phyloP scores from a whole-genome alignment of 2,888 invertebrate species.

The Rotaria magnacalcarata region DNA sequence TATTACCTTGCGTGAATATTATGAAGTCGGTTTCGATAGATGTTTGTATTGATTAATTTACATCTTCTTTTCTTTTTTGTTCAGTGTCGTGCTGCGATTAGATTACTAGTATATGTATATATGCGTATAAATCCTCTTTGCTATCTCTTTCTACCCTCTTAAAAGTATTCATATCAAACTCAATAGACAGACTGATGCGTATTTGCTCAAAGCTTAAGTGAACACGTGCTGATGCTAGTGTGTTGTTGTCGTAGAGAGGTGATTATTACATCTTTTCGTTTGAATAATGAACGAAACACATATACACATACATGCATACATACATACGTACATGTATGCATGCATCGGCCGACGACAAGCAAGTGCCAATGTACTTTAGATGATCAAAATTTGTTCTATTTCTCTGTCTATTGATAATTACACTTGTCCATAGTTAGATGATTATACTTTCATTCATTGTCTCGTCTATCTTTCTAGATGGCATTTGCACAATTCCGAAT shows the following conservation, averaged over 20 bases:
- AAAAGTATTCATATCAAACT: constrained; percentile 1
- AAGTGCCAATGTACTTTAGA: neutral
- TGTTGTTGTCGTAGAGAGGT: neutral
- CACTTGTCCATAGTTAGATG: neutral
- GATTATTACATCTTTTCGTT: constrained; percentile 26
- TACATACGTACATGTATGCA: neutral
- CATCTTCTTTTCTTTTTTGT: neutral
- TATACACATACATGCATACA: neutral
- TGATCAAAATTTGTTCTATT: neutral
- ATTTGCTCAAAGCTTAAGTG: neutral
- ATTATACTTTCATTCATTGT: neutral
- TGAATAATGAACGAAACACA: constrained; percentile 5
- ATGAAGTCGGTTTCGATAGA: neutral
- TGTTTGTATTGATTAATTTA: constrained; percentile 22
- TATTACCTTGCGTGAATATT: neutral
- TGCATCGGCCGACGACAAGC: neutral
- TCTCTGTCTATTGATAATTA: constrained; percentile 8
- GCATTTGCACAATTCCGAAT: constrained; percentile 34
- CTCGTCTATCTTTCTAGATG: constrained; percentile 12
- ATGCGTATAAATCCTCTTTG: neutral
- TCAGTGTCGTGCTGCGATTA: neutral
- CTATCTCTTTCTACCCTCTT: neutral
- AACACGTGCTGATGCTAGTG: neutral
- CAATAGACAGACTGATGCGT: constrained; percentile 29
- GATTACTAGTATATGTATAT: neutral